These are phyloP conservation scores for Syrista parreyssii DNA, from an alignment of 2,888 invertebrate genomes.

Conservation along the genomic window DNA sequence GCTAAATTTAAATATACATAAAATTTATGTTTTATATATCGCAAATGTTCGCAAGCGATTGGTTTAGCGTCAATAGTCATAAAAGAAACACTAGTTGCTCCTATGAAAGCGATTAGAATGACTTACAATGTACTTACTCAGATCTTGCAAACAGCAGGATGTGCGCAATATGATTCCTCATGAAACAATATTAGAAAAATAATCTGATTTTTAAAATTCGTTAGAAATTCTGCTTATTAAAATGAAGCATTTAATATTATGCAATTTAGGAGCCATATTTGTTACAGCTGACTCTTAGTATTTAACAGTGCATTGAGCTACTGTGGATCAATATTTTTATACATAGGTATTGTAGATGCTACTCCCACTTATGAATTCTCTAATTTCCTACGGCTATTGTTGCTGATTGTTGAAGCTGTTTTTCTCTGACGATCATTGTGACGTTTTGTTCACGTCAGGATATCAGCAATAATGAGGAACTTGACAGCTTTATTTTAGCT, in stretches of 20 bases:
- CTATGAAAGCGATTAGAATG: neutral
- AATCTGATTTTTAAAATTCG: neutral
- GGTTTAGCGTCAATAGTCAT: neutral
- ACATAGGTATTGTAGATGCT: neutral
- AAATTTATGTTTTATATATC: too few species aligned
- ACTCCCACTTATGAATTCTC: too few species aligned
- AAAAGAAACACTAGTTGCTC: constrained; percentile 49
- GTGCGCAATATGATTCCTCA: neutral
- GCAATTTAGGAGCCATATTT: constrained; percentile 25
- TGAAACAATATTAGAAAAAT: constrained; percentile 5
- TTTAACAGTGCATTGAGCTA: neutral
- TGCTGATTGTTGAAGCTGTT: too few species aligned
- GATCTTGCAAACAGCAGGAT: too few species aligned
- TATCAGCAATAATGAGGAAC: too few species aligned
- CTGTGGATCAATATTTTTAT: constrained; percentile 37
- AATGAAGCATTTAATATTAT: constrained; percentile 1
- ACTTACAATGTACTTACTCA: constrained; percentile 29
- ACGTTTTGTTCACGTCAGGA: neutral
- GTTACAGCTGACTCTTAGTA: too few species aligned
- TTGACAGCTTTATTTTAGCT: too few species aligned
- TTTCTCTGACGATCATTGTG: constrained; percentile 1
- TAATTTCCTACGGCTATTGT: too few species aligned
- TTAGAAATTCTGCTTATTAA: neutral
- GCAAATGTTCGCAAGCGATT: neutral
- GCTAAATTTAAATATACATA: too few species aligned